Evolutionary conservation across 1,140 invertebrate genomes (phyloP), one percentile per base, ranked within the genome.

Genomic region (Portunus trituberculatus): DNA sequence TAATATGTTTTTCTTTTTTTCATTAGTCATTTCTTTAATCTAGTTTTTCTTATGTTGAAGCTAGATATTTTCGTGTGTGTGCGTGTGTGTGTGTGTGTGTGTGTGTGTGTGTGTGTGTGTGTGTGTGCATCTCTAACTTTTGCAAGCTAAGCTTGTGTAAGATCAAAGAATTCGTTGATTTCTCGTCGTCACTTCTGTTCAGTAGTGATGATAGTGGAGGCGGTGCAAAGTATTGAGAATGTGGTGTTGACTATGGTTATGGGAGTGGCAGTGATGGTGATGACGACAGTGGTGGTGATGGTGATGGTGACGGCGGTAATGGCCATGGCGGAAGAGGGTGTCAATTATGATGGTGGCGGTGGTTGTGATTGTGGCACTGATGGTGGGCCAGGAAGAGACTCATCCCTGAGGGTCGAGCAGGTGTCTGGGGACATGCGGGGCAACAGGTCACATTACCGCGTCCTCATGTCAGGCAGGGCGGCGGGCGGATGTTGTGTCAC

Each of bases 361-460:
- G 20, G 45, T 45, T 25, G 29, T 45, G 86, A 28, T 45, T 25
- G 67, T 76, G 20, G 20, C 6, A 25, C 10, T n/a, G 67, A n/a
- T 76, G 67, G 67, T 76, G 67, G 67, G 67, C 67, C 67, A 76
- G 67, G 67, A 76, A 76, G 67, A 76, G 67, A 7, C 67, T 76
- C 67, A 76, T 76, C 67, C 67, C 67, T n/a, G 12, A n/a, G 67
- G 67, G 67, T 7, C 67, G 67, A 76, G n/a, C 67, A 76, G 67
- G 67, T 76, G 67, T 76, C 67, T 25, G 67, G 67, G 67, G 67
- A 76, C 67, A 76, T 76, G 67, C 67, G 20, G 67, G 67, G 67
- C 67, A 76, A 76, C 67, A 76, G 67, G 67, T 76, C 67, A 76
- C 67, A 76, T 76, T 76, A 76, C 67, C 67, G 67, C 67, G 67